Conservation (phyloP, 2,113 vertebrate genomes). For the Scomber japonicus region DNA sequence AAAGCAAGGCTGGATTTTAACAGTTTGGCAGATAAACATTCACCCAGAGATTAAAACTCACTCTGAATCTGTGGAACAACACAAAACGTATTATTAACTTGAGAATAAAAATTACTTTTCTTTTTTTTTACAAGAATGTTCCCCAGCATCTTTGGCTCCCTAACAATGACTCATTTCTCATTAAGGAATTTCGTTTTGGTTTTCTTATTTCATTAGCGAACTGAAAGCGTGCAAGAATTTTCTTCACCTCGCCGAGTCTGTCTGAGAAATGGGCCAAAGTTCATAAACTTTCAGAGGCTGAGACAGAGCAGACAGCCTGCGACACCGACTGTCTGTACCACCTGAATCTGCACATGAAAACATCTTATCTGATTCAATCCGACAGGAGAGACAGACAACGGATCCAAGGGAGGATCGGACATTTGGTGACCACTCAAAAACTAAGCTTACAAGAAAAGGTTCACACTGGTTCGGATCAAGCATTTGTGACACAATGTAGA, state of each 20-base stretch:
- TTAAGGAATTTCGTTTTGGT: neutral
- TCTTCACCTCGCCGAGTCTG: neutral
- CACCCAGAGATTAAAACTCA: neutral
- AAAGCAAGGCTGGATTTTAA: conserved; percentile 13
- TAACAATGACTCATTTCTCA: neutral
- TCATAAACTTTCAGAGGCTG: conserved; percentile 53
- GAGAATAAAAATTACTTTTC: conserved; percentile 5
- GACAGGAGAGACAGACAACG: conserved; percentile 15
- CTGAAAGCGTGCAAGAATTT: conserved; percentile 20
- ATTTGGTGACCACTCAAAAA: conserved; percentile 2
- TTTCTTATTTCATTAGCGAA: neutral
- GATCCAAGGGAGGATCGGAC: conserved; percentile 1
- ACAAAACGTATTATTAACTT: neutral
- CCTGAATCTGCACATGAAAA: conserved; percentile 14
- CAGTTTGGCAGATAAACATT: conserved; percentile 15
- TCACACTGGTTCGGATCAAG: neutral
- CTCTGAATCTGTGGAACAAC: neutral
- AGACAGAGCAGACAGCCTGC: conserved; percentile 33
- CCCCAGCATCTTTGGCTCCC: neutral
- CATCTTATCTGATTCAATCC: conserved; percentile 26
- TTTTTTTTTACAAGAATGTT: neutral
- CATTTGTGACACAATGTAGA: neutral
- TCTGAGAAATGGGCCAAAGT: conserved; percentile 69
- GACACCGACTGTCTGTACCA: conserved; percentile 25
- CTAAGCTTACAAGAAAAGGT: conserved; percentile 9